Conservation (phyloP, 2,113 vertebrate species). For the Ammodytes dubius region DNA sequence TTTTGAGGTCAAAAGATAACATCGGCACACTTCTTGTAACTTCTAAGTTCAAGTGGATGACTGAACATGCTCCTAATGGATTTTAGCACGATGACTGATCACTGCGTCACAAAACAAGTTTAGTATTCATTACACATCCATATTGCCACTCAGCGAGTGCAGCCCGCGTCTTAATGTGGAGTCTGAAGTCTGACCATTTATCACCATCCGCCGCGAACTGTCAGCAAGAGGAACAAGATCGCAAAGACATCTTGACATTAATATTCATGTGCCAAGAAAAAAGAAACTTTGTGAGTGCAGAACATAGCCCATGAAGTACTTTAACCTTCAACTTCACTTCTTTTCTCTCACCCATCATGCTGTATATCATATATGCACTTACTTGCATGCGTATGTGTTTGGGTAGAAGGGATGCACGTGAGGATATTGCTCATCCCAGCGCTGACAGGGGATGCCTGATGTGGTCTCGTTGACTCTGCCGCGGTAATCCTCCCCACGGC, state of each 20-base stretch:
- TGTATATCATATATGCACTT: conserved; percentile 29
- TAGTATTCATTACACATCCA: conserved; percentile 53
- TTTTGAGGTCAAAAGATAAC: background rate
- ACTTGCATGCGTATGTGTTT: conserved; percentile 96
- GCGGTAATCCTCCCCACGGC: conserved; percentile 92
- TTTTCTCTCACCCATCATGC: background rate
- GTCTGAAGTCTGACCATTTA: conserved; percentile 41
- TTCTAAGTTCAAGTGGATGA: conserved; percentile 4
- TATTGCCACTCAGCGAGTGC: conserved; percentile 31
- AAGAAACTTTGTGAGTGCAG: conserved; percentile 6
- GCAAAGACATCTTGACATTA: conserved; percentile 38
- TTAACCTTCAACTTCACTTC: background rate
- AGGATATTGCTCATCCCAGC: conserved; percentile 91
- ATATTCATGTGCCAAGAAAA: conserved; percentile 52
- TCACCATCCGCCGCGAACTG: conserved; percentile 54
- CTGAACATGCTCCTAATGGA: conserved; percentile 24
- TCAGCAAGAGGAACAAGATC: conserved; percentile 44
- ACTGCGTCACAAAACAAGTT: conserved; percentile 14
- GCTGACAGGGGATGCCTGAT: conserved; percentile 92
- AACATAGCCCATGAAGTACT: background rate
- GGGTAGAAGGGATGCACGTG: conserved; percentile 92
- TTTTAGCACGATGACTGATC: conserved; percentile 43
- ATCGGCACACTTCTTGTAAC: background rate
- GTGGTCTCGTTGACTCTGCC: conserved; percentile 90
- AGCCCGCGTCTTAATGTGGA: conserved; percentile 31